Percentiles rank a stretch among this genome's conserved stretches.
Conservation (phyloP, 2,113 vertebrate species). For the Cephalopterus ornatus region DNA sequence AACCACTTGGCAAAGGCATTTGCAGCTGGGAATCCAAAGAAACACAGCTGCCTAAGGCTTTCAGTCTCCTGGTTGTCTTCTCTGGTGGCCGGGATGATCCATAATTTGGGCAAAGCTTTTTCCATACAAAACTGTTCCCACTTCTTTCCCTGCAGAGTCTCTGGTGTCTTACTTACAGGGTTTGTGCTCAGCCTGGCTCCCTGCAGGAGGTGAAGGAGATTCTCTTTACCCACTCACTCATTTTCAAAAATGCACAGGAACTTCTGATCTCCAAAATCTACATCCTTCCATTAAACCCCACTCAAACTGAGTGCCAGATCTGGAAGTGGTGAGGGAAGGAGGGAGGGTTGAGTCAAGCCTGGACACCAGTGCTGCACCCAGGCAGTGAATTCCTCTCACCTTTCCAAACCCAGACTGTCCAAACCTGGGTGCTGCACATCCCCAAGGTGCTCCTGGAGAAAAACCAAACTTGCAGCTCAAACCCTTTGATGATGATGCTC, state of each 20-base stretch:
- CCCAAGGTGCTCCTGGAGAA: neutral
- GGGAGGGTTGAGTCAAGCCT: neutral
- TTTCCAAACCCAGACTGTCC: neutral
- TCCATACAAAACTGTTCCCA: accelerated
- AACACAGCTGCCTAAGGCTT: neutral
- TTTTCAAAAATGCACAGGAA: neutral
- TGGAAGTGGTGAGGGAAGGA: neutral
- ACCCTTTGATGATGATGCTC: neutral
- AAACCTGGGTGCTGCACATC: neutral
- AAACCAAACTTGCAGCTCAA: neutral
- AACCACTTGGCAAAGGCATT: neutral
- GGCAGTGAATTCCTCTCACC: neutral
- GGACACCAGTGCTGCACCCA: neutral
- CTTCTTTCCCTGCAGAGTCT: neutral
- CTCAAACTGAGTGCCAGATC: no score
- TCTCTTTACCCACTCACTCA: neutral
- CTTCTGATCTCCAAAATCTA: neutral
- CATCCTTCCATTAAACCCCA: neutral
- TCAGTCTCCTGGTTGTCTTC: neutral
- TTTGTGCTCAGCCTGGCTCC: neutral
- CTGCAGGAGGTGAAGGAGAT: neutral
- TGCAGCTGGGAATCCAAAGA: neutral
- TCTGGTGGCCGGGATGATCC: neutral
- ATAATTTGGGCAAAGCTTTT: neutral
- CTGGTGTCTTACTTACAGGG: accelerated